Percentiles rank a stretch among this genome's conserved stretches.
phyloP scores from a whole-genome alignment of 2,888 invertebrate species.

The Athetis lepigone region DNA sequence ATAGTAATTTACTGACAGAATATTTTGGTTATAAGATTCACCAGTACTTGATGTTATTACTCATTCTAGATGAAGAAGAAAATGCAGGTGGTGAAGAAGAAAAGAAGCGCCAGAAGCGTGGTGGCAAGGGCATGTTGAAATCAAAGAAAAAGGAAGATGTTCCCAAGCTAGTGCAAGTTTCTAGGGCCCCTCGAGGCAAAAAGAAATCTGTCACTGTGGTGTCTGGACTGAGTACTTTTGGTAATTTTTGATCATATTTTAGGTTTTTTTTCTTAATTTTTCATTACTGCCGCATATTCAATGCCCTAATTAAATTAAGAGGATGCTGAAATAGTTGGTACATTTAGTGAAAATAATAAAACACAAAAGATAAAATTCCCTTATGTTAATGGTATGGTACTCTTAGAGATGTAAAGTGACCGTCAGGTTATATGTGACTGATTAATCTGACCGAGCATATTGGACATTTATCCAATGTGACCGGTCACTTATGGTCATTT shows the following conservation, averaged over 20 bases:
- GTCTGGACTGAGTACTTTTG: slow-evolving; percentile 98
- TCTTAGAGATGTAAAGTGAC: too few relatives aligned
- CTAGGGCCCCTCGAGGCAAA: slow-evolving; percentile 98
- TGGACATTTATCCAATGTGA: too few relatives aligned
- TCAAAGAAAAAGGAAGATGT: slow-evolving; percentile 98
- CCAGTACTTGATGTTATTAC: background rate
- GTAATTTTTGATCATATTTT: slow-evolving; percentile 81
- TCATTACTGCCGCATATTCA: background rate
- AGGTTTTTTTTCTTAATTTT: background rate
- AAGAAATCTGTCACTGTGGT: slow-evolving; percentile 99
- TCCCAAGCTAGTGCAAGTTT: slow-evolving; percentile 95
- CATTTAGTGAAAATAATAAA: too few relatives aligned
- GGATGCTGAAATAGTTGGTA: too few relatives aligned
- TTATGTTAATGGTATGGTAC: too few relatives aligned
- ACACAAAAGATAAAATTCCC: too few relatives aligned
- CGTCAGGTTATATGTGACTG: too few relatives aligned
- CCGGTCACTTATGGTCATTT: too few relatives aligned
- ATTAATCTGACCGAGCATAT: too few relatives aligned
- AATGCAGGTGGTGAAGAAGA: slow-evolving; percentile 96
- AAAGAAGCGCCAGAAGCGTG: slow-evolving; percentile 98
- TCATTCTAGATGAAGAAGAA: slow-evolving; percentile 90
- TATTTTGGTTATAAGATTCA: background rate
- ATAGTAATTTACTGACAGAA: background rate
- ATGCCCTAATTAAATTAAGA: too few relatives aligned
- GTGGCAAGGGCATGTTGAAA: slow-evolving; percentile 98